Conservation (phyloP, 1,140 invertebrate species). For the Polypedilum vanderplanki region DNA sequence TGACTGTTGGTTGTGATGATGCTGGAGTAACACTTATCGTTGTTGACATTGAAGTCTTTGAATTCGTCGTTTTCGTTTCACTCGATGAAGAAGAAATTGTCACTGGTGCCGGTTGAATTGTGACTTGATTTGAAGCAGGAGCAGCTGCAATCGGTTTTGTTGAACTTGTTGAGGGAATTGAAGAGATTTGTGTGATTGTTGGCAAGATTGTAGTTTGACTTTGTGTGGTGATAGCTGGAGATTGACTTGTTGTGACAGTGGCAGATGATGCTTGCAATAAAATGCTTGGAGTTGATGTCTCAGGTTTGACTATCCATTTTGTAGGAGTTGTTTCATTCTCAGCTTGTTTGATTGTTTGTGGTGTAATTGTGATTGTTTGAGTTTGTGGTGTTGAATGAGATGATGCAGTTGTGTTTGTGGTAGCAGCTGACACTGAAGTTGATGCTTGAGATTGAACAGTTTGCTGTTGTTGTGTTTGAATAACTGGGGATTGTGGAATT, state of each 20-base stretch:
- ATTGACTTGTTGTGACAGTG: slow-evolving; percentile 35
- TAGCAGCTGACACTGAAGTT: slow-evolving; percentile 8
- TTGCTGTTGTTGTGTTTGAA: slow-evolving; percentile 35
- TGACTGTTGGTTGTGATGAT: slow-evolving; percentile 34
- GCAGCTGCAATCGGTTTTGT: slow-evolving; percentile 32
- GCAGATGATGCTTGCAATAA: slow-evolving; percentile 37
- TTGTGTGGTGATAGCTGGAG: slow-evolving; percentile 36
- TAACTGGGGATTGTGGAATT: slow-evolving; percentile 33
- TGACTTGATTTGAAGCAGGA: slow-evolving; percentile 2
- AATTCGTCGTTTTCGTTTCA: slow-evolving; percentile 22
- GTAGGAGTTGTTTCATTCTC: slow-evolving; percentile 34
- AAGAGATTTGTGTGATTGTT: neutral
- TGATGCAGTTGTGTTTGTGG: neutral
- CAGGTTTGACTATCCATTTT: slow-evolving; percentile 40
- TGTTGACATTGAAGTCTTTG: slow-evolving; percentile 28
- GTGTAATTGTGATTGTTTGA: neutral
- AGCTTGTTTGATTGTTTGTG: slow-evolving; percentile 32
- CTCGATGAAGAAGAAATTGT: neutral
- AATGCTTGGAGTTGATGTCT: slow-evolving; percentile 40
- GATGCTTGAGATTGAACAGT: slow-evolving; percentile 36
- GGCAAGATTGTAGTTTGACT: slow-evolving; percentile 30
- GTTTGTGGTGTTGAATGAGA: neutral
- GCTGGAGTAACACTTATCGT: slow-evolving; percentile 35
- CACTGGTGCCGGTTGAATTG: slow-evolving; percentile 23
- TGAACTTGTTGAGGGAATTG: slow-evolving; percentile 22